Percentiles rank a stretch among this genome's conserved stretches.
Conservation (phyloP, 2,888 invertebrate species). For the Nemapogon koenigi region DNA sequence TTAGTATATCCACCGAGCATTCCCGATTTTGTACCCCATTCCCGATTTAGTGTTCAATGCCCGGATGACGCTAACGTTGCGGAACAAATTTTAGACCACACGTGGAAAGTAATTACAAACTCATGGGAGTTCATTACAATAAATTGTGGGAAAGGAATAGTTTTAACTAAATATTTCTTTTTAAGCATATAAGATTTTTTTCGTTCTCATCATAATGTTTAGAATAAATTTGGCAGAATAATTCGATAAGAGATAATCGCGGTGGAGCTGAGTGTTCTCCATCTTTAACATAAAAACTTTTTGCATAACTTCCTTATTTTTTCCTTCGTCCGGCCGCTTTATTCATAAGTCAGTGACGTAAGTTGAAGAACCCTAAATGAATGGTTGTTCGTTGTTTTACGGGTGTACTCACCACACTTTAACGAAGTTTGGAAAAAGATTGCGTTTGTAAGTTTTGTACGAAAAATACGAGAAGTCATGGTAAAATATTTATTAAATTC, state of each 20-base stretch:
- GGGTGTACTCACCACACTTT: conserved; percentile 58
- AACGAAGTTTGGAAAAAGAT: too few relatives aligned
- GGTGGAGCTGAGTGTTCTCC: not conserved
- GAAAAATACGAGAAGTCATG: too few relatives aligned
- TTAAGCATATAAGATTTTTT: not conserved
- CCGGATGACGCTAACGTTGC: conserved; percentile 46
- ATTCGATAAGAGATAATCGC: not conserved
- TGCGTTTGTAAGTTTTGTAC: too few relatives aligned
- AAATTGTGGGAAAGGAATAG: not conserved
- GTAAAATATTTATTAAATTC: too few relatives aligned
- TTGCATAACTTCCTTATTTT: conserved; percentile 53
- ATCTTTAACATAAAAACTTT: conserved; percentile 20
- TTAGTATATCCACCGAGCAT: conserved; percentile 25
- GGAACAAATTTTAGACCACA: conserved; percentile 51
- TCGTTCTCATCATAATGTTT: not conserved
- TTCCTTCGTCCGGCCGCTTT: conserved; percentile 43
- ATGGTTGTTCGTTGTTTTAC: conserved; percentile 64
- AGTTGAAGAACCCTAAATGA: conserved; percentile 59
- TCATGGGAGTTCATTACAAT: conserved; percentile 23
- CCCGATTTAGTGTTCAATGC: conserved; percentile 38
- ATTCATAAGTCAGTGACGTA: conserved; percentile 59
- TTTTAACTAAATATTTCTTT: not conserved
- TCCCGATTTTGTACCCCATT: conserved; percentile 30
- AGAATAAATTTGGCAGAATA: not conserved
- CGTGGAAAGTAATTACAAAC: conserved; percentile 55